phyloP scores from a whole-genome alignment of 2,113 vertebrate species.

The Bagarius yarrelli region DNA sequence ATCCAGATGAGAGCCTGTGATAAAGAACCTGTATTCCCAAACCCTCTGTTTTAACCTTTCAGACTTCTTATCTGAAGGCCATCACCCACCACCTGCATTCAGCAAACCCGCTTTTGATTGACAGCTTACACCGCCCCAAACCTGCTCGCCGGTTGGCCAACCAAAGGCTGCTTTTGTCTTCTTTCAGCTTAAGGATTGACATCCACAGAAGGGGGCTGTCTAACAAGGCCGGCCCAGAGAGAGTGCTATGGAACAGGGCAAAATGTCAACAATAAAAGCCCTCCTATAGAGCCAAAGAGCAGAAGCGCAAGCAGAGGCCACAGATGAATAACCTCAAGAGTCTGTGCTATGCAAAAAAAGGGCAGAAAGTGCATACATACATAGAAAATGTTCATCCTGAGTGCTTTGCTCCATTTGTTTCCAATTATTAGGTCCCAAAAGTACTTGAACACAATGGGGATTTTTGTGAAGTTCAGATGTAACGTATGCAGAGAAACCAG shows the following conservation, averaged over 20 bases:
- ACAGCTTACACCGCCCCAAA: conserved; percentile 48
- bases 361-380: conserved; percentile 10
- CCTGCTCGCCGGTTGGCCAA: conserved; percentile 35
- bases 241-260: conserved; percentile 29
- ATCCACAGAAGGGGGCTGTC: conserved; percentile 38
- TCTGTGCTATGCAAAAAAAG: conserved; percentile 7
- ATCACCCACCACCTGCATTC: conserved; percentile 50
- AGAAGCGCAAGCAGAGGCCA: neutral
- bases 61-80: conserved; percentile 41
- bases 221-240: conserved; percentile 38
- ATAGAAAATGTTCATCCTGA: neutral
- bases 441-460: conserved; percentile 33
- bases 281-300: conserved; percentile 24
- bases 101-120: conserved; percentile 42
- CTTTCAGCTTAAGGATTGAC: conserved; percentile 36
- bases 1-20: conserved; percentile 36
- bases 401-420: conserved; percentile 36
- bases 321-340: conserved; percentile 33
- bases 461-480: conserved; percentile 24
- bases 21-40: conserved; percentile 42
- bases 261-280: conserved; percentile 42
- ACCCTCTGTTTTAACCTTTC: conserved; percentile 15
- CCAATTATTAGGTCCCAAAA: conserved; percentile 37
- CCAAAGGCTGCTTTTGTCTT: conserved; percentile 48
- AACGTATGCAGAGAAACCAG: conserved; percentile 34